phyloP scores from a whole-genome alignment of 1,140 invertebrate species.

The Thaumetopoea pityocampa region DNA sequence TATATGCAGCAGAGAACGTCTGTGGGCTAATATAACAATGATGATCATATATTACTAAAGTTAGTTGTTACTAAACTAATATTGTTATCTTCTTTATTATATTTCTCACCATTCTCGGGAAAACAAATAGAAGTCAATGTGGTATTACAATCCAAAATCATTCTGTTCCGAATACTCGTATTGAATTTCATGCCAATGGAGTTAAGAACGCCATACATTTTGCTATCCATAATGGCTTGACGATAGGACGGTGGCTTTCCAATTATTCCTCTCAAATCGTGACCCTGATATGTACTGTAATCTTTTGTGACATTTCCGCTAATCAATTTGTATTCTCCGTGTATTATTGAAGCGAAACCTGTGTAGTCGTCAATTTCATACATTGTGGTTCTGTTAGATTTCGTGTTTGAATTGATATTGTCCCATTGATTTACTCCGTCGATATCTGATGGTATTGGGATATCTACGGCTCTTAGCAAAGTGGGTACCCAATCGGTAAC shows the following conservation, averaged over 20 bases:
- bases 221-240: slow-evolving; percentile 35
- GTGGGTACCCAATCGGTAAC: slow-evolving; percentile 93
- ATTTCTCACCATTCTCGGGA: slow-evolving; percentile 39
- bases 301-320: slow-evolving; percentile 29
- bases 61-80: too few relatives aligned
- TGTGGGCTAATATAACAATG: too few relatives aligned
- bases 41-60: too few relatives aligned
- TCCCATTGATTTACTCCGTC: slow-evolving; percentile 57
- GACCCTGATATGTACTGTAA: slow-evolving; percentile 44
- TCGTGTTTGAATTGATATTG: slow-evolving; percentile 34
- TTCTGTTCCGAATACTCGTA: slow-evolving; percentile 29
- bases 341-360: slow-evolving; percentile 42
- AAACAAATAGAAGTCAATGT: slow-evolving; percentile 27
- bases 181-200: slow-evolving; percentile 29
- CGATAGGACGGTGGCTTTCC: slow-evolving; percentile 37
- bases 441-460: slow-evolving; percentile 32
- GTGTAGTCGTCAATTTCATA: slow-evolving; percentile 54
- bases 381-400: slow-evolving; percentile 39
- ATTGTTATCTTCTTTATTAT: not conserved
- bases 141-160: slow-evolving; percentile 35
- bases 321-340: slow-evolving; percentile 50
- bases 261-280: slow-evolving; percentile 37
- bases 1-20: too few relatives aligned
- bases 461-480: slow-evolving; percentile 63
- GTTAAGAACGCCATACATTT: slow-evolving; percentile 36